Conservation (phyloP, 2,888 invertebrate genomes). For the Lucinisca nassula region DNA sequence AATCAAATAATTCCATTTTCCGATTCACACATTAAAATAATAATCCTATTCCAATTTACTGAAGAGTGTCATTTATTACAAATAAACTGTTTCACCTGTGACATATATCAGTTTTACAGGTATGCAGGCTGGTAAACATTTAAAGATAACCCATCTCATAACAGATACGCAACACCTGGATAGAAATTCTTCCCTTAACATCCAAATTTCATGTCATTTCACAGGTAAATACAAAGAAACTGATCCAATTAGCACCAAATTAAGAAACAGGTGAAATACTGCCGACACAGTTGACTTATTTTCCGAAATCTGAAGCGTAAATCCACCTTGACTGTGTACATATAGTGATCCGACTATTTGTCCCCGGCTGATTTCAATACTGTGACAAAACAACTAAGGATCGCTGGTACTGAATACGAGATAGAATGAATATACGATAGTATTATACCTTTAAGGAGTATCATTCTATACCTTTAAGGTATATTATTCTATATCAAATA, state of each 20-base stretch:
- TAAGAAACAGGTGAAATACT: neutral
- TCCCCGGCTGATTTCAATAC: constrained; percentile 5
- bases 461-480: neutral
- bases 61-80: neutral
- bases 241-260: constrained; percentile 4
- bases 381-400: constrained; percentile 3
- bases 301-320: neutral
- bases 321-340: neutral
- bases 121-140: constrained; percentile 3
- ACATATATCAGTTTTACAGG: constrained; percentile 7
- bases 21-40: neutral
- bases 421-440: neutral
- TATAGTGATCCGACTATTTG: neutral
- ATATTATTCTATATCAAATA: neutral
- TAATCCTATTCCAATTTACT: neutral
- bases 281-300: neutral
- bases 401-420: neutral
- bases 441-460: neutral
- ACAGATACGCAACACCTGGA: neutral
- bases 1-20: neutral
- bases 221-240: neutral
- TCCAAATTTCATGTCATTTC: neutral
- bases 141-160: neutral
- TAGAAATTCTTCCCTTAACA: neutral
- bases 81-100: neutral